A percentile compares a stretch with the other conserved stretches of the same genome.
phyloP scores from a whole-genome alignment of 2,113 vertebrate species.

The Ciconia boyciana region DNA sequence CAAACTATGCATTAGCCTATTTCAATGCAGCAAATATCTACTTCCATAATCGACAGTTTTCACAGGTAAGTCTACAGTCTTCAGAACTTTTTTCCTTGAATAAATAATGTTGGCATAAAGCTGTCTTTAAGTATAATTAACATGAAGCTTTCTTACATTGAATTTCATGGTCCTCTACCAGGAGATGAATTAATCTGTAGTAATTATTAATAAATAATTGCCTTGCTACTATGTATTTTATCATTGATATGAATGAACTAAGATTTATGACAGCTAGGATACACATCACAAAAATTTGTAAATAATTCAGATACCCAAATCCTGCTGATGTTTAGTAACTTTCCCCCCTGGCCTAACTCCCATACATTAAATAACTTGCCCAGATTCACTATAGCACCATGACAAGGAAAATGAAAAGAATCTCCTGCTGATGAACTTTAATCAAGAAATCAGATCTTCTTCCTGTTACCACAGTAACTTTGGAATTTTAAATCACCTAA shows the following conservation, averaged over 20 bases:
- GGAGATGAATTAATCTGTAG: background rate
- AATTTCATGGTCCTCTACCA: background rate
- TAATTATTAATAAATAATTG: background rate
- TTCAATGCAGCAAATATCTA: constrained; percentile 81
- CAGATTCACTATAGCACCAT: background rate
- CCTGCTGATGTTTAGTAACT: background rate
- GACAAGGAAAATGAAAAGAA: background rate
- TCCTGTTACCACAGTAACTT: background rate
- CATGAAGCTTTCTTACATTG: background rate
- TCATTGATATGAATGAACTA: background rate
- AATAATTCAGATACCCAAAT: background rate
- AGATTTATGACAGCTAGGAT: background rate
- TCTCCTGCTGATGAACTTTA: background rate
- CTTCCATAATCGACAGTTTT: constrained; percentile 77
- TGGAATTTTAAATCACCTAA: background rate
- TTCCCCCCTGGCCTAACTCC: background rate
- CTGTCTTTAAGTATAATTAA: background rate
- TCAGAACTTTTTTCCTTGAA: background rate
- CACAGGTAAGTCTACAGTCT: constrained; percentile 68
- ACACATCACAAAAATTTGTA: background rate
- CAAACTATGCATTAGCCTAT: constrained; percentile 72
- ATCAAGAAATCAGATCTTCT: background rate
- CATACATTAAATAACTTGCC: background rate
- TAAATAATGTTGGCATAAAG: background rate
- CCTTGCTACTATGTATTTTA: background rate